These are phyloP conservation scores for Caenorhabditis becei DNA, from an alignment of 2,888 invertebrate species.

Conservation along the genomic window DNA sequence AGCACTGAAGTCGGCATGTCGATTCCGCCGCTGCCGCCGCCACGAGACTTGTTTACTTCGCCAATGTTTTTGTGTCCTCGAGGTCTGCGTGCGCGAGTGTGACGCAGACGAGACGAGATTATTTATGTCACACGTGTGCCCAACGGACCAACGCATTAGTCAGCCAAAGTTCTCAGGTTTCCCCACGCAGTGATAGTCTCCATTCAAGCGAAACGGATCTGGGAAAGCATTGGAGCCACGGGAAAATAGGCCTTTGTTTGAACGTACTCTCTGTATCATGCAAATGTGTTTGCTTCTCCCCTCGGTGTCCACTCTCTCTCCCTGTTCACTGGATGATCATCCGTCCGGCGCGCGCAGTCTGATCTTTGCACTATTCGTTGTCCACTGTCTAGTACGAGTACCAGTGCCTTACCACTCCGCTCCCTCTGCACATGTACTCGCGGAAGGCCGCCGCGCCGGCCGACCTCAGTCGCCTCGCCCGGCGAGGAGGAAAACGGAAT, in stretches of 20 bases:
- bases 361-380: slow-evolving; percentile 49
- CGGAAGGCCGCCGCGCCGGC: neutral
- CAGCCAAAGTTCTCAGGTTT: slow-evolving; percentile 6
- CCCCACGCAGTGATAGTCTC: neutral
- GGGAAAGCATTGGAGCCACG: no score
- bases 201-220: neutral
- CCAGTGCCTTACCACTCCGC: slow-evolving; percentile 9
- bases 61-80: slow-evolving; percentile 55
- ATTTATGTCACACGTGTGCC: slow-evolving; percentile 52
- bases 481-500: neutral
- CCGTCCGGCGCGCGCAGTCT: slow-evolving; percentile 50
- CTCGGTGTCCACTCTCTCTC: neutral
- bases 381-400: slow-evolving; percentile 15
- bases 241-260: no score
- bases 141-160: slow-evolving; percentile 3
- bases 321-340: slow-evolving; percentile 33
- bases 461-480: slow-evolving; percentile 10
- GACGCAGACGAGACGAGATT: slow-evolving; percentile 53
- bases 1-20: slow-evolving; percentile 27
- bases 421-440: neutral
- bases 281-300: no score
- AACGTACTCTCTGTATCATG: no score
- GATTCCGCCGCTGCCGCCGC: slow-evolving; percentile 31
- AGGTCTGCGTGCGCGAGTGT: slow-evolving; percentile 33
- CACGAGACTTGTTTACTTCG: slow-evolving; percentile 57